Conservation (phyloP, 1,140 invertebrate species). For the Brachionus sp. region DNA sequence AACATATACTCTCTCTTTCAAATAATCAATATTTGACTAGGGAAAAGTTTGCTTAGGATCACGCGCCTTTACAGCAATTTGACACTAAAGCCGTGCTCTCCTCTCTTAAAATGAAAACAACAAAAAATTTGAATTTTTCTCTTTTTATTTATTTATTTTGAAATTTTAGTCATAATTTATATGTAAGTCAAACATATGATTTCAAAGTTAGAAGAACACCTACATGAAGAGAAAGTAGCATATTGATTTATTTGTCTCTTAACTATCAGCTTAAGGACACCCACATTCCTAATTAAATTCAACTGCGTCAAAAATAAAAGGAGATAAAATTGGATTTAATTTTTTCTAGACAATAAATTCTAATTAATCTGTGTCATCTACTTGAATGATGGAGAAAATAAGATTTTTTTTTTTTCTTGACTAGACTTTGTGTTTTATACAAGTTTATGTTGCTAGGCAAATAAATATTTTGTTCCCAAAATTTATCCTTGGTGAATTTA, state of each 20-base stretch:
- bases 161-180: constrained; percentile 20
- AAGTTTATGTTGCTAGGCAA: not conserved
- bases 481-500: not conserved
- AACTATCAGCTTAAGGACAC: not conserved
- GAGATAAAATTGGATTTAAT: not conserved
- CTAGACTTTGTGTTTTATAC: not conserved
- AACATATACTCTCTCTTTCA: not conserved
- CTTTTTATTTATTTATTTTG: constrained; percentile 14
- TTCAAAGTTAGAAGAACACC: not conserved
- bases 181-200: constrained; percentile 17
- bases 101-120: not conserved
- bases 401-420: not conserved
- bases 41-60: not conserved
- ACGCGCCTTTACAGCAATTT: not conserved
- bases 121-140: not conserved
- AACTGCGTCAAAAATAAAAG: not conserved
- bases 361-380: not conserved
- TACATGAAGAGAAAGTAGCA: not conserved
- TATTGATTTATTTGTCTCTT: not conserved
- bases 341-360: constrained; percentile 16
- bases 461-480: constrained; percentile 11
- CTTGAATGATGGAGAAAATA: not conserved
- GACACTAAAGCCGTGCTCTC: not conserved
- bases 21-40: not conserved
- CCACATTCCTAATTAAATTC: not conserved